Evolutionary conservation across 2,888 invertebrate species (phyloP), one percentile per base, ranked within the genome.

Genomic region (Himalopsyche kuldschensis): DNA sequence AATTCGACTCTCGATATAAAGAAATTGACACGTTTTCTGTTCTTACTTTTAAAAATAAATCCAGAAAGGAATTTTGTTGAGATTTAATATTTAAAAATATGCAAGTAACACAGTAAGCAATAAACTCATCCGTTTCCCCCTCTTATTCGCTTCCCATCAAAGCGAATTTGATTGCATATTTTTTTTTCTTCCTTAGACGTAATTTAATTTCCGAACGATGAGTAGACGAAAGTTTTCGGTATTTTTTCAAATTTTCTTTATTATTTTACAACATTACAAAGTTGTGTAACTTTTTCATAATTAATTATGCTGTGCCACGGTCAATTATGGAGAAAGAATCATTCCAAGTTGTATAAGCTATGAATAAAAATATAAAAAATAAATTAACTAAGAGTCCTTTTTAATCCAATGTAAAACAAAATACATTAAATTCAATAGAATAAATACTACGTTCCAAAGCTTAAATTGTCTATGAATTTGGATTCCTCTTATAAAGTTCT

Each of bases 51-150:
- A 69, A 80, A 55, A 83, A 31, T 78, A 32, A 75, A 76, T 63
- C 30, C 10, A 17, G 27, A 46, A 35, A 78, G 78, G 77, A 63
- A 77, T 35, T 41, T 47, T 69, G 77, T 78, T 63, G 63, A 82
- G 80, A 82, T 84, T 85, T 84, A 84, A 85, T 85, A 85, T 85
- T 85, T 80, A 82, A 85, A 85, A 85, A 84, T 85, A 85, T 85
- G 85, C 85, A 84, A 85, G 85, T 83, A 85, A 85, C 81, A 84
- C 84, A 82, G 81, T 84, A 82, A 84, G 84, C 85, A 84, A 85
- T 84, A 84, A 84, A 85, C 80, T 81, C 75, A 81, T 63, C 83
- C 79, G 30, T 83, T n/a, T 78, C 77, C 11, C 78, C n/a, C 47
- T 63, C 75, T 30, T 20, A 81, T 35, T 77, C 55, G 17, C 69